Evolutionary conservation across 2,113 vertebrate genomes (phyloP), one percentile per base, ranked within the genome.

Genomic region (Pandion haliaetus): DNA sequence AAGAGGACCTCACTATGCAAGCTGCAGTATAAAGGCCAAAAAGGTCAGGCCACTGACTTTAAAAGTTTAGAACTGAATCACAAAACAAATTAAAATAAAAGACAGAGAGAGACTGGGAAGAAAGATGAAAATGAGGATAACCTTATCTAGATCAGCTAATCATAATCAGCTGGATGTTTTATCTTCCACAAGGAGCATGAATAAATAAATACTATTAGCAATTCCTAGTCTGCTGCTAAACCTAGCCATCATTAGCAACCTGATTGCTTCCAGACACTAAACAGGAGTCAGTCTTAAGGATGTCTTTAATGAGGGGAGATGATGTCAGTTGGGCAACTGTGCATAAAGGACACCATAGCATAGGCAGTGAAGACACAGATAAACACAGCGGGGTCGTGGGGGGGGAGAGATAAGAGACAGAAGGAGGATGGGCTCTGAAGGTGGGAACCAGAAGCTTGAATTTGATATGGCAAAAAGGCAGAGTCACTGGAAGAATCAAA

Each of bases 121-220:
- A n/a, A 91, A 89, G 81, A 95, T 32, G 63, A 85, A 91, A 96
- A 93, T 76, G 83, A 92, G 38, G 38, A 74, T 80, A 90, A 95
- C 82, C 71, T 92, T 90, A 97, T 66, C 95, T 84, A 83, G 86
- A 95, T 89, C 61, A 86, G 74, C 71, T 95, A 86, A 95, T 97
- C 84, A 85, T 79, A 95, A 97, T 97, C 93, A 97, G 70, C 82
- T 58, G 69, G 25, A 73, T 97, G 86, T 91, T 94, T 97, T 92
- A 71, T 90, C 81, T 94, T 96, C 55, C 84, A 95, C 32, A 86
- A 93, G 63, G 54, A 86, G 71, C 88, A 97, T 93, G 95, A 97
- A 96, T 96, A 95, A 96, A 96, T 96, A 96, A 96, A 96, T 72
- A 96, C 81, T 82, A 97, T 97, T 96, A 97, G 82, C 94, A 95